Evolutionary conservation across 2,113 vertebrate genomes (phyloP).

Genomic region (Scatophagus argus): DNA sequence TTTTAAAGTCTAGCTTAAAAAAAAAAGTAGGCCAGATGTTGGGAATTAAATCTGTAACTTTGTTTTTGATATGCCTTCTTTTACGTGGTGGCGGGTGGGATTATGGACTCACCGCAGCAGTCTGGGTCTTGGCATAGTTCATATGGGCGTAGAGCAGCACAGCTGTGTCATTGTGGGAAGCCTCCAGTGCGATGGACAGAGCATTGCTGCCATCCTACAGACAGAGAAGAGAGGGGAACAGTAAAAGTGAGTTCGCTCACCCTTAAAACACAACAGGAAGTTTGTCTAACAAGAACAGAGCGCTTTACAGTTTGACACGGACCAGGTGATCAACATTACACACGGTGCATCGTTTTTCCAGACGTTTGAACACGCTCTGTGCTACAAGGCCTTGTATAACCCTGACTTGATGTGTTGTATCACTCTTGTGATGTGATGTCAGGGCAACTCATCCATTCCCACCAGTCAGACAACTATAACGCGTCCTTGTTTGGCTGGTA

Average conservation of each 20-base stretch:
- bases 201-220: slow-evolving; percentile 94
- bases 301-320: slow-evolving; percentile 1
- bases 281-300: neutral
- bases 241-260: slow-evolving; percentile 9
- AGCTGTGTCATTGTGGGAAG: slow-evolving; percentile 92
- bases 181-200: slow-evolving; percentile 91
- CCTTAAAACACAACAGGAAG: neutral
- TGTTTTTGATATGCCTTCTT: neutral
- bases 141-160: slow-evolving; percentile 90
- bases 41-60: neutral
- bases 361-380: neutral
- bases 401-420: neutral
- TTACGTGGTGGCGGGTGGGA: neutral
- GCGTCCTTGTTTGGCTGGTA: slow-evolving; percentile 25
- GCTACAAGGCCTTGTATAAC: neutral
- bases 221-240: slow-evolving; percentile 8
- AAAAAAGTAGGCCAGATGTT: neutral
- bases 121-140: slow-evolving; percentile 78
- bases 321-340: neutral
- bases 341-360: slow-evolving; percentile 9
- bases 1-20: neutral
- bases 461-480: neutral
- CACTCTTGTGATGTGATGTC: neutral
- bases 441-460: neutral
- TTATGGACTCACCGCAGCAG: slow-evolving; percentile 82